A percentile compares a stretch with the other conserved stretches of the same genome.
These are phyloP conservation scores for Urocitellus parryii DNA, from an alignment of 2,113 vertebrate species.

Conservation along the genomic window DNA sequence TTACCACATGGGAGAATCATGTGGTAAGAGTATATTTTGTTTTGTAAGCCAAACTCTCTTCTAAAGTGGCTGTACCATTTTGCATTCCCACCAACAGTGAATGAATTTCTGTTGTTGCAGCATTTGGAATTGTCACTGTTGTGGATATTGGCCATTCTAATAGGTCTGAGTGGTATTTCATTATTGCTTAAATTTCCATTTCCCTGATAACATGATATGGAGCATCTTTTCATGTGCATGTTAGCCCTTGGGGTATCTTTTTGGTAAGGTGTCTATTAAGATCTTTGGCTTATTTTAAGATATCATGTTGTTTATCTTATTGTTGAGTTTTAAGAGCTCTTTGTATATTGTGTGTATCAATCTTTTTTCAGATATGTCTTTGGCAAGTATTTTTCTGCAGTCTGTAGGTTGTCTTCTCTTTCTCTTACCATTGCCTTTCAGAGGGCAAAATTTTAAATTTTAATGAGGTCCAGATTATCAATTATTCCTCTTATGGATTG, in stretches of 20 bases:
- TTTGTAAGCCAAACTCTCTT: neutral
- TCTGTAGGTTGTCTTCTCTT: neutral
- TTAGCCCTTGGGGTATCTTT: neutral
- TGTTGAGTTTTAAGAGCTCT: neutral
- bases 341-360: neutral
- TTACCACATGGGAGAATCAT: neutral
- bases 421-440: neutral
- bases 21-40: neutral
- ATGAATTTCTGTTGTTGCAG: neutral
- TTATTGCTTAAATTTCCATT: neutral
- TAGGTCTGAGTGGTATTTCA: neutral
- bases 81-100: neutral
- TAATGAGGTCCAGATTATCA: neutral
- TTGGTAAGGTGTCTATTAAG: neutral
- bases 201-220: neutral
- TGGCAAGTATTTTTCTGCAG: neutral
- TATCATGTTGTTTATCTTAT: neutral
- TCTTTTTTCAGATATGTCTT: neutral
- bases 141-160: neutral
- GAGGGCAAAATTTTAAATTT: neutral
- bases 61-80: neutral
- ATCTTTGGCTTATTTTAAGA: neutral
- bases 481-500: neutral
- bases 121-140: neutral
- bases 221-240: neutral